These are phyloP conservation scores for Dromas ardeola DNA, from an alignment of 2,113 vertebrate species.

Conservation along the genomic window DNA sequence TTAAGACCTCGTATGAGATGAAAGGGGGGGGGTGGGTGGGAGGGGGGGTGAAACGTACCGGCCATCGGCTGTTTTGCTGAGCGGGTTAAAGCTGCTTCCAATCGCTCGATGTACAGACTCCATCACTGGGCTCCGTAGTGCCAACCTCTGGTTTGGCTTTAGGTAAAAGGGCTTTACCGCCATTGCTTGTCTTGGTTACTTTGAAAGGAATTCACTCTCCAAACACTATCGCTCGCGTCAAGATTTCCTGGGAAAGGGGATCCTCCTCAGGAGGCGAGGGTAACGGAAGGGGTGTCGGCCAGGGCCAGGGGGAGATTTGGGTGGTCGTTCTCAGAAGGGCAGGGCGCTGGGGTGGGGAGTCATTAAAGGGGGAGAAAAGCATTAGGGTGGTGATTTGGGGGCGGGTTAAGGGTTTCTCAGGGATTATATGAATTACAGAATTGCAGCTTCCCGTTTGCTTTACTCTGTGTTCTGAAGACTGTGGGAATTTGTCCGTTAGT, in stretches of 20 bases:
- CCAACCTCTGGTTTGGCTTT: constrained; percentile 29
- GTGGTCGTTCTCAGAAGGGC: constrained; percentile 23
- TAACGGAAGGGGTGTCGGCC: not conserved
- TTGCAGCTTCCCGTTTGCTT: constrained; percentile 73
- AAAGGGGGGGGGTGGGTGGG: not conserved
- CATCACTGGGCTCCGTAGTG: constrained; percentile 34
- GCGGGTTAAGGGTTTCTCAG: constrained; percentile 77
- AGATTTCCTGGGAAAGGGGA: constrained; percentile 41
- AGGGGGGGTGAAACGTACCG: not conserved
- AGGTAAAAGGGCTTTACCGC: constrained; percentile 62
- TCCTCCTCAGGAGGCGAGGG: not conserved
- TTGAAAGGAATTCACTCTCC: constrained; percentile 74
- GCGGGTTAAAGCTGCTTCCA: constrained; percentile 65
- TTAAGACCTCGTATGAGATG: constrained; percentile 72
- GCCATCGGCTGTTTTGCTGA: constrained; percentile 45
- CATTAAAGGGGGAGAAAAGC: constrained; percentile 47
- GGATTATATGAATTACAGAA: constrained; percentile 80
- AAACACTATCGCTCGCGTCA: constrained; percentile 54
- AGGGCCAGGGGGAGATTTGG: constrained; percentile 9
- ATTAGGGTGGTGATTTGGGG: constrained; percentile 68
- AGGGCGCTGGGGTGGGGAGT: constrained; percentile 21
- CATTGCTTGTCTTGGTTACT: constrained; percentile 63
- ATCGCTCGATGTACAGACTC: constrained; percentile 65
- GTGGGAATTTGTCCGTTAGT: constrained; percentile 44
- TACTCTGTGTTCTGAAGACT: constrained; percentile 59